Base-by-base conservation (phyloP, 2,797 vertebrate genomes). In the Pterois miles region DNA sequence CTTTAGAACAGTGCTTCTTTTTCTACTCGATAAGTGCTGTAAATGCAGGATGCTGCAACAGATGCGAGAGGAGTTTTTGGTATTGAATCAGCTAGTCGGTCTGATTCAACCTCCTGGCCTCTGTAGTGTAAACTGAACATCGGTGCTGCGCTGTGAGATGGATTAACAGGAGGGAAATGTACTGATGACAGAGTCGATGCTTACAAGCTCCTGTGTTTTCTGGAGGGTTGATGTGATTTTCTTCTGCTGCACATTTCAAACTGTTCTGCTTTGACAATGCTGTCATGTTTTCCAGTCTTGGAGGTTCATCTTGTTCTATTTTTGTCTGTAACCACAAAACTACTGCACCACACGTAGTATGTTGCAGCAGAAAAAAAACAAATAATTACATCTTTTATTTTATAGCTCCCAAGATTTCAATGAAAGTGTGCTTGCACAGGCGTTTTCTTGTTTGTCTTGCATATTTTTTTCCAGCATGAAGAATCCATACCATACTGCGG, bases 401-500 rank as follows among this genome's bases (percentile, higher is more conserved):
- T 76, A 84, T 56, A 53, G 81, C 83, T 83, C 67, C 60, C 54
- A 31, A 43, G 53, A 81, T 86, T 85, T 81, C 68, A 50, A 77
- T 88, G 46, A 88, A 83, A 58, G 70, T 59, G 36, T 74, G 52
- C 64, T 74, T 71, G 56, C 16, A 43, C 12, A 67, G 66, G 57
- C 54, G 0, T 77, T 89, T 80, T 80, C 74, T 56, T 64, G n/a
- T 87, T 86, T 79, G 60, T 81, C 36, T 80, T 78, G 76, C 71
- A 71, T 84, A 43, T 68, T 65, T 77, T 31, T 70, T 67, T 46
- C 56, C 71, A 72, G 75, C 81, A 77, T 83, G 86, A 82, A 82
- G 33, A 86, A 90, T 89, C 66, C 71, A 75, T 84, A 82, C 81
- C 82, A 87, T 84, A 80, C 70, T 33, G 58, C 43, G 22, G 57